These are phyloP conservation scores for Cephus rjabovi DNA, from an alignment of 2,888 invertebrate species.

Conservation along the genomic window DNA sequence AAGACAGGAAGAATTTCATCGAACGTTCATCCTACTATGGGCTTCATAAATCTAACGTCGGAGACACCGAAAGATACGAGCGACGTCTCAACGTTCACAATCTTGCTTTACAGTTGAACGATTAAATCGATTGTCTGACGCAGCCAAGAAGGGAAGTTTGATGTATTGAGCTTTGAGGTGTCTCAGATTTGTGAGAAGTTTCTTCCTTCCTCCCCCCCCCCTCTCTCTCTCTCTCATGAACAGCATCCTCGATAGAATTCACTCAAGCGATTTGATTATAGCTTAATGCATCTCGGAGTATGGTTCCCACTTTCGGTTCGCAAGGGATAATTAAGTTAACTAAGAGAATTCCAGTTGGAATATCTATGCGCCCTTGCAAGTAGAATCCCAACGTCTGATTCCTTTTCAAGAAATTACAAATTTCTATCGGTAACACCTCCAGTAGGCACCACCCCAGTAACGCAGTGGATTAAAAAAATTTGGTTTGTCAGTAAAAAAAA, in stretches of 20 bases:
- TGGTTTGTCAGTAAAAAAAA: too few species aligned
- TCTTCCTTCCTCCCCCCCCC: too few species aligned
- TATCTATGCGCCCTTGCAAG: background rate
- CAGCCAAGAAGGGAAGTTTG: conserved; percentile 39
- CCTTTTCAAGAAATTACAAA: background rate
- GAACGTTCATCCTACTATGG: background rate
- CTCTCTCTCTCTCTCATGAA: background rate
- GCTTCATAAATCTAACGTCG: background rate
- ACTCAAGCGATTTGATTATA: background rate
- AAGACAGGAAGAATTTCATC: background rate
- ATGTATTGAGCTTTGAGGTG: conserved; percentile 34
- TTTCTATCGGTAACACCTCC: too few species aligned
- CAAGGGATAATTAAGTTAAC: conserved; percentile 24
- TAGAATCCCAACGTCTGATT: background rate
- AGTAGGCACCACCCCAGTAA: too few species aligned
- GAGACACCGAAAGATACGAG: background rate
- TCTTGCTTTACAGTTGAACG: conserved; percentile 48
- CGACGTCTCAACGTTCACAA: conserved; percentile 20
- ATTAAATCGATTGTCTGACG: conserved; percentile 54
- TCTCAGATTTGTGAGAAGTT: background rate
- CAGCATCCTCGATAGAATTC: background rate
- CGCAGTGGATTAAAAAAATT: too few species aligned
- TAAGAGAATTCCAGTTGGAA: background rate
- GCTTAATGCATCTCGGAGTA: background rate
- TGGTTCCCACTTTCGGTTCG: conserved; percentile 4